phyloP scores from a whole-genome alignment of 1,140 invertebrate species.

The Anastrepha obliqua region DNA sequence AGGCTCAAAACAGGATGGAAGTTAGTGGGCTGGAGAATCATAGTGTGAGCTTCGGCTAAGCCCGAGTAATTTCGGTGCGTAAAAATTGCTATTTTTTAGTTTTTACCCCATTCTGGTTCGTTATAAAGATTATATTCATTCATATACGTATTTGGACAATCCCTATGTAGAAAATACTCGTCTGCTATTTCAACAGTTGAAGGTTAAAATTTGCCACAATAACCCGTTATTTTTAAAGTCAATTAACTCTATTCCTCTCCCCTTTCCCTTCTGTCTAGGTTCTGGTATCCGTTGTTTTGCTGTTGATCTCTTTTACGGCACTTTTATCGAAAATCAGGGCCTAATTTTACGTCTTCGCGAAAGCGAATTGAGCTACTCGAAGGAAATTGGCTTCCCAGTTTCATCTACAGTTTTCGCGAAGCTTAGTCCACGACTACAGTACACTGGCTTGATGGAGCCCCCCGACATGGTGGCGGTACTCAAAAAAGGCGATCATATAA shows the following conservation, averaged over 20 bases:
- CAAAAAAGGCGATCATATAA: slow-evolving; percentile 55
- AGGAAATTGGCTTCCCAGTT: slow-evolving; percentile 65
- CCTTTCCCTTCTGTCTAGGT: slow-evolving; percentile 55
- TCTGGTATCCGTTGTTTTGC: slow-evolving; percentile 65
- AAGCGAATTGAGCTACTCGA: slow-evolving; percentile 65
- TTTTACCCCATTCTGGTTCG: too few relatives aligned
- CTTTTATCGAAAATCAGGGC: slow-evolving; percentile 62
- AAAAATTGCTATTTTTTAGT: too few relatives aligned
- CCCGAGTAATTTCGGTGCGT: too few relatives aligned
- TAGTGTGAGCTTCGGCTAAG: too few relatives aligned
- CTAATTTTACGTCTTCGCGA: slow-evolving; percentile 65
- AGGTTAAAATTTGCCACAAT: too few relatives aligned
- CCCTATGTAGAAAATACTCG: too few relatives aligned
- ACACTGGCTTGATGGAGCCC: slow-evolving; percentile 61
- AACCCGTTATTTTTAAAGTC: too few relatives aligned
- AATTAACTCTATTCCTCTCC: background rate
- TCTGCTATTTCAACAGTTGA: too few relatives aligned
- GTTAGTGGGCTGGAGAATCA: too few relatives aligned
- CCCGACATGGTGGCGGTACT: background rate
- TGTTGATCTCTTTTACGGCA: slow-evolving; percentile 64
- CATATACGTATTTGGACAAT: too few relatives aligned
- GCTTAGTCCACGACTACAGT: slow-evolving; percentile 66
- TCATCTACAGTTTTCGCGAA: slow-evolving; percentile 66
- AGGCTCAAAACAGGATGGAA: too few relatives aligned
- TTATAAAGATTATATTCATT: too few relatives aligned